A percentile compares a stretch with the other conserved stretches of the same genome.
Conservation (phyloP, 2,888 invertebrate genomes). For the Antheraea yamamai region DNA sequence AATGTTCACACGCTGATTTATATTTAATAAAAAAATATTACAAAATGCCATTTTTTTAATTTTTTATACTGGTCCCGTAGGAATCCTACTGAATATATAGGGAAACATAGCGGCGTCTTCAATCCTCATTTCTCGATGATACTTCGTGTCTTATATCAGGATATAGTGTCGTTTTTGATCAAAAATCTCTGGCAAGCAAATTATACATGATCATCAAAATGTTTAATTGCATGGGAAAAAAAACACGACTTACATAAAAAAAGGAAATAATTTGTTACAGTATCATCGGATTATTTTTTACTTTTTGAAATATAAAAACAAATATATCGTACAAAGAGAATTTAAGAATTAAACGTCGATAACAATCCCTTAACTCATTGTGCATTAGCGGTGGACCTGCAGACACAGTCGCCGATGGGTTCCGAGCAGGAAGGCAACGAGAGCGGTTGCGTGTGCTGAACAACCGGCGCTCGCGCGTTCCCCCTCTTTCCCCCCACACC, state of each 20-base stretch:
- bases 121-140: not conserved
- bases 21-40: conserved; percentile 57
- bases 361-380: conserved; percentile 19
- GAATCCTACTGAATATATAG: too few species aligned
- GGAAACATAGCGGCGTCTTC: not conserved
- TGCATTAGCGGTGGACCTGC: conserved; percentile 89
- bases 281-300: not conserved
- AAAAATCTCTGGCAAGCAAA: not conserved
- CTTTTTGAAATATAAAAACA: not conserved
- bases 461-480: conserved; percentile 28
- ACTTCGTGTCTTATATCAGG: too few species aligned
- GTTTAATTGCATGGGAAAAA: not conserved
- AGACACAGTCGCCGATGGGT: conserved; percentile 90
- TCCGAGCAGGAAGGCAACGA: conserved; percentile 90
- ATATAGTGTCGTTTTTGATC: too few species aligned
- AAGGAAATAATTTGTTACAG: not conserved
- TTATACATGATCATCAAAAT: not conserved
- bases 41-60: not conserved
- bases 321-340: not conserved
- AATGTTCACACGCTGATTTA: conserved; percentile 68
- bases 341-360: not conserved
- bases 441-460: conserved; percentile 92
- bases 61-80: too few species aligned
- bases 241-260: not conserved
- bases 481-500: conserved; percentile 16